These are phyloP conservation scores for Steatornis caripensis DNA, from an alignment of 2,113 vertebrate genomes.

Conservation along the genomic window DNA sequence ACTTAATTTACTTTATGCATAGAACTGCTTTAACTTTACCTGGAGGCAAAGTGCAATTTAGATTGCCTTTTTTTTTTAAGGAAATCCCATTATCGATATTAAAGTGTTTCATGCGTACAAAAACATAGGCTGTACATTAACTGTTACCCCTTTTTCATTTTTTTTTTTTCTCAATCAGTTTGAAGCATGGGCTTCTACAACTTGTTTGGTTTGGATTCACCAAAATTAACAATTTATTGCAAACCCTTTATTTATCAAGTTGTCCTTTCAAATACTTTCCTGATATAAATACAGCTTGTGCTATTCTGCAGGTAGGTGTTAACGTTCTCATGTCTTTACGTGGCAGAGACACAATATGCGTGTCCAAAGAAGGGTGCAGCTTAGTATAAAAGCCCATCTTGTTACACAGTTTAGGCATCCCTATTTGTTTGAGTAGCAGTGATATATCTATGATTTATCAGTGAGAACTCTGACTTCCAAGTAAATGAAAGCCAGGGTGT, in stretches of 20 bases:
- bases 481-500: background rate
- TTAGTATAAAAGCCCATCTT: background rate
- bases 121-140: background rate
- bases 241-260: background rate
- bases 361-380: background rate
- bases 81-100: slow-evolving; percentile 16
- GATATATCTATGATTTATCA: background rate
- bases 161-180: background rate
- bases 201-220: background rate
- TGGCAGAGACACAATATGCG: background rate
- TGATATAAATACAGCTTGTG: background rate
- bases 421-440: background rate
- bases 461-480: background rate
- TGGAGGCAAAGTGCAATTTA: slow-evolving; percentile 32
- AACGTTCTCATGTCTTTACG: background rate
- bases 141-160: background rate
- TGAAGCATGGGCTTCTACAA: background rate
- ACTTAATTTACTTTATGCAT: slow-evolving; percentile 37
- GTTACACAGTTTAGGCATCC: background rate
- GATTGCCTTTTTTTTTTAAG: background rate
- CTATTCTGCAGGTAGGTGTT: background rate
- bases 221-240: background rate
- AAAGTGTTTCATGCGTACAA: background rate
- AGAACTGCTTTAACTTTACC: slow-evolving; percentile 7
- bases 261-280: background rate